Percentiles rank a stretch among this genome's conserved stretches.
These are phyloP conservation scores for Lophotriccus pileatus DNA, from an alignment of 2,797 vertebrate species.

Conservation along the genomic window DNA sequence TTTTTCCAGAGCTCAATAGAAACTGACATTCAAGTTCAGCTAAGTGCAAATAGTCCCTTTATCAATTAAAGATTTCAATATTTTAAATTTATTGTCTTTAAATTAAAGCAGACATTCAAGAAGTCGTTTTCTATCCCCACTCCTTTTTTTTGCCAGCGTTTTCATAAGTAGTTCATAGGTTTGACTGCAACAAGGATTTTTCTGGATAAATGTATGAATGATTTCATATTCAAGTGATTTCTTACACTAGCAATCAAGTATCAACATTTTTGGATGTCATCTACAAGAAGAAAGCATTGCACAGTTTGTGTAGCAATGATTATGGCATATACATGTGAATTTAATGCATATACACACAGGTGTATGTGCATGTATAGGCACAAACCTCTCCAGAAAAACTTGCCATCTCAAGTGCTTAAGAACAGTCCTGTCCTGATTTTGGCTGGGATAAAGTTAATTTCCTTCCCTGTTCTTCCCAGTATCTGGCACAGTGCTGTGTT, in stretches of 20 bases:
- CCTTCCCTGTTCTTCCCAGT: neutral
- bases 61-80: neutral
- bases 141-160: neutral
- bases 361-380: accelerated
- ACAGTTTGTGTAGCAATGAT: neutral
- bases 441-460: neutral
- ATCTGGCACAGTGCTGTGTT: neutral
- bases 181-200: neutral
- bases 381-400: neutral
- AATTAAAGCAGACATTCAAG: neutral
- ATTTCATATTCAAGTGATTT: neutral
- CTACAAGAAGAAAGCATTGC: neutral
- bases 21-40: neutral
- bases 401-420: neutral
- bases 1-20: neutral
- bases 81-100: neutral
- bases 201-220: neutral
- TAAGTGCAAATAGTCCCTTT: neutral
- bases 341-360: neutral
- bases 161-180: neutral
- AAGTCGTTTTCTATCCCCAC: neutral
- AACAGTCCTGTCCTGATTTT: neutral
- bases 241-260: neutral
- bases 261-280: neutral
- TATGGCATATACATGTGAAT: neutral